phyloP scores from a whole-genome alignment of 1,140 invertebrate species.

The Periplaneta americana region DNA sequence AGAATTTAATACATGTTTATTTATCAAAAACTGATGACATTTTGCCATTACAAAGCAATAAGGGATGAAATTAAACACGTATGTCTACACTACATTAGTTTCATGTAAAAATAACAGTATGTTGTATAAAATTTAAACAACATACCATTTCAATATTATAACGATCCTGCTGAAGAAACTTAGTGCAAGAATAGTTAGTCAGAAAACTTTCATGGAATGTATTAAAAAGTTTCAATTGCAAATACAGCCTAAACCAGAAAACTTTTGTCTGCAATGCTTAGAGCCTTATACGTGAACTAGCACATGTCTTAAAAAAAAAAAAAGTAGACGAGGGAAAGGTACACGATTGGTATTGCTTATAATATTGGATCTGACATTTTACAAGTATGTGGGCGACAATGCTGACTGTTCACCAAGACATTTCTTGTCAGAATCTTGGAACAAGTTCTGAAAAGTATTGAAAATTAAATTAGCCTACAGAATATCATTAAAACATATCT shows the following conservation, averaged over 20 bases:
- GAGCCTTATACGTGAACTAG: neutral
- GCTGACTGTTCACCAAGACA: neutral
- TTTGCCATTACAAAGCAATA: neutral
- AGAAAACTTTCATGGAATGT: neutral
- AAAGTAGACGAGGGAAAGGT: neutral
- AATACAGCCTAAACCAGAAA: neutral
- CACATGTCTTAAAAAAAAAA: neutral
- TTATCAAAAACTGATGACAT: neutral
- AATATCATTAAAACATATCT: neutral
- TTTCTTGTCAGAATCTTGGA: neutral
- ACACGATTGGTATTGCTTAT: neutral
- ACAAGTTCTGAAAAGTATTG: neutral
- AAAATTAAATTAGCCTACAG: neutral
- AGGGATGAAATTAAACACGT: neutral
- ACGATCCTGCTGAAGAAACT: neutral
- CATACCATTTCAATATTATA: neutral
- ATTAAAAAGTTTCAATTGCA: neutral
- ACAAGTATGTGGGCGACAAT: neutral
- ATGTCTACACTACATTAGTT: neutral
- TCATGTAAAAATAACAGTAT: neutral
- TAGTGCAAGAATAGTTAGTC: neutral
- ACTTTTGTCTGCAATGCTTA: neutral
- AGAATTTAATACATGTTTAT: neutral
- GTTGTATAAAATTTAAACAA: neutral
- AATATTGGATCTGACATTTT: neutral